Evolutionary conservation across 2,113 vertebrate genomes (phyloP).

Genomic region (Lepus americanus): DNA sequence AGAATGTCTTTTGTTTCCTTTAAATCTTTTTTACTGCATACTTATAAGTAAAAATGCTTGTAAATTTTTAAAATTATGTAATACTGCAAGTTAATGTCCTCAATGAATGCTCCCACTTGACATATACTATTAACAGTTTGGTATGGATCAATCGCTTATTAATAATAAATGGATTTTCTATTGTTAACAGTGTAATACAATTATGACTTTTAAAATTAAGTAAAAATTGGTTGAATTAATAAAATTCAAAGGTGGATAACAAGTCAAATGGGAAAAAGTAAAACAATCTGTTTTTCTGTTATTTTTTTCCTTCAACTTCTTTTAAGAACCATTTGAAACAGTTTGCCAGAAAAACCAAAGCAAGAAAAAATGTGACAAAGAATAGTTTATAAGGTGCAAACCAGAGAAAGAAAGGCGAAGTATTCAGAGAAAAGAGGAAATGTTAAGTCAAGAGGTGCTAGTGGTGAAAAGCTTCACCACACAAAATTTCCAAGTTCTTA

Average conservation of each 20-base stretch:
- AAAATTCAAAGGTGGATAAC: conserved; percentile 47
- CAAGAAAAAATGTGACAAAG: conserved; percentile 18
- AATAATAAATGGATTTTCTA: conserved; percentile 40
- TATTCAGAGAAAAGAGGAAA: conserved; percentile 12
- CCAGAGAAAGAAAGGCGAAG: not conserved
- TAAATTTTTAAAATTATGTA: conserved; percentile 41
- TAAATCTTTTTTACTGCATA: conserved; percentile 17
- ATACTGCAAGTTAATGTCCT: not conserved
- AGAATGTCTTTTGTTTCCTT: conserved; percentile 61
- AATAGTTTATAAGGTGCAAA: conserved; percentile 6
- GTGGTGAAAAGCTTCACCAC: not conserved
- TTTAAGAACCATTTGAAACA: conserved; percentile 54
- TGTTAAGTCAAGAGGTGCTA: conserved; percentile 14
- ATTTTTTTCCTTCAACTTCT: conserved; percentile 42
- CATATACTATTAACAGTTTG: conserved; percentile 43
- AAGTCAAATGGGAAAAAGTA: conserved; percentile 57
- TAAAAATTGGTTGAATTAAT: conserved; percentile 60
- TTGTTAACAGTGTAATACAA: conserved; percentile 47
- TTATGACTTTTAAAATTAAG: conserved; percentile 58
- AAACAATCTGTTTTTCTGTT: conserved; percentile 37
- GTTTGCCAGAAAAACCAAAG: conserved; percentile 31
- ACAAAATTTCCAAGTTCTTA: conserved; percentile 11
- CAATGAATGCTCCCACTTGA: not conserved
- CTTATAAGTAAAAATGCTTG: conserved; percentile 40
- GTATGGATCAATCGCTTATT: conserved; percentile 20